Evolutionary conservation across 2,797 vertebrate species (phyloP), one percentile per base, ranked within the genome.

Genomic region (Chromobotia macracanthus): DNA sequence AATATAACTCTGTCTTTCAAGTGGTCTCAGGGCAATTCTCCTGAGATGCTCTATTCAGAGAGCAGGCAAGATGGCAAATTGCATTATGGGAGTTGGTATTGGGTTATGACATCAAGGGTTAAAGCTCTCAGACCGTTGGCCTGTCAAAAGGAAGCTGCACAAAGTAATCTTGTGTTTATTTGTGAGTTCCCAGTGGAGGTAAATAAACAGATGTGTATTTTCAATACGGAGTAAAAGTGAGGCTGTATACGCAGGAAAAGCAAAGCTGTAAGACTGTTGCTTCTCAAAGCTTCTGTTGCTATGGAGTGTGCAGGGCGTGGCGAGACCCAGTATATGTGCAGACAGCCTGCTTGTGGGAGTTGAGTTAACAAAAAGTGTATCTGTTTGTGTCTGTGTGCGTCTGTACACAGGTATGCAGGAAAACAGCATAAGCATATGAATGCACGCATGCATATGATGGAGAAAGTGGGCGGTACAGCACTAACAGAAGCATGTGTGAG

Each of bases 241-340:
- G 31, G 31, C 31, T 31, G 31, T 31, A 31, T 3, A 5, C 31
- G 31, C 31, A 31, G 31, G 28, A 28, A 53, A 68, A 85, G 84
- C 83, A 89, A 88, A 86, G 87, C 86, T 1, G 38, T 44, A 71
- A 68, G 56, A 69, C 71, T 25, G n/a, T n/a, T n/a, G n/a, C n/a
- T n/a, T n/a, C n/a, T n/a, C n/a, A n/a, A n/a, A 2, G 65, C 55
- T 77, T 46, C 69, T 68, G 28, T 63, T 78, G 41, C 56, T 64
- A 74, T 64, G 73, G 44, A 51, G 46, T 48, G 51, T 11, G 58
- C 66, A 80, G 67, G 35, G 55, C 46, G 75, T 77, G 75, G 53
- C n/a, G n/a, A 77, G 55, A 41, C 35, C 58, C 23, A 53, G 16
- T 50, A 66, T 48, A 9, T 60, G 50, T 65, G 53, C 69, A 65